Percentiles rank a stretch among this genome's conserved stretches.
Evolutionary conservation across 2,113 vertebrate species (phyloP).

Genomic region (Triplophysa tibetana): DNA sequence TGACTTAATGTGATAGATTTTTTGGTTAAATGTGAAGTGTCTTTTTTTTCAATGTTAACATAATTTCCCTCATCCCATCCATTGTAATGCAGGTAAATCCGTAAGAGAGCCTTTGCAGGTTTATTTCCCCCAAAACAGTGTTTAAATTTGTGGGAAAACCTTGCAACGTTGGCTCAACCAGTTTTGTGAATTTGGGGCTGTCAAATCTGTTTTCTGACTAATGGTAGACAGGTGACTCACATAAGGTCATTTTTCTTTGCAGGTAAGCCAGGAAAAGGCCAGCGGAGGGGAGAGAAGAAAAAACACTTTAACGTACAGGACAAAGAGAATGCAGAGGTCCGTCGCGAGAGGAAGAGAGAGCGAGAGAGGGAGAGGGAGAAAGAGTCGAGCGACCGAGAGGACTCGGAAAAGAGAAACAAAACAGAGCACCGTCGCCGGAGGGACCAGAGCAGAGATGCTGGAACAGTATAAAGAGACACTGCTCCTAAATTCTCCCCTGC

Average conservation of each 20-base stretch:
- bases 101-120: not conserved
- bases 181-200: not conserved
- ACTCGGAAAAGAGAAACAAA: constrained; percentile 87
- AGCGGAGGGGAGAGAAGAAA: constrained; percentile 77
- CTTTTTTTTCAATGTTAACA: not conserved
- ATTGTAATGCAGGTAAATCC: too few relatives aligned
- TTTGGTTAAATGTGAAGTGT: not conserved
- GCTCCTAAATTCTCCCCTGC: constrained; percentile 73
- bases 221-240: not conserved
- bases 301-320: constrained; percentile 87
- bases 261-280: constrained; percentile 45
- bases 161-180: not conserved
- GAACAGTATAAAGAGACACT: constrained; percentile 72
- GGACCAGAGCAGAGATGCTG: constrained; percentile 79
- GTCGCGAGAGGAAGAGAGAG: constrained; percentile 74
- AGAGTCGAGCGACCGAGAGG: constrained; percentile 78
- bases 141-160: too few relatives aligned
- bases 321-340: constrained; percentile 81
- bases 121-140: not conserved
- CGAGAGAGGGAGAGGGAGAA: constrained; percentile 76
- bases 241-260: constrained; percentile 12
- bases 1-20: not conserved
- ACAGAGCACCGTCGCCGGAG: constrained; percentile 85
- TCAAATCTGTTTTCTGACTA: not conserved
- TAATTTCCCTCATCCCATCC: not conserved